These are phyloP conservation scores for Grantiella picta DNA, from an alignment of 2,113 vertebrate species.

Conservation along the genomic window DNA sequence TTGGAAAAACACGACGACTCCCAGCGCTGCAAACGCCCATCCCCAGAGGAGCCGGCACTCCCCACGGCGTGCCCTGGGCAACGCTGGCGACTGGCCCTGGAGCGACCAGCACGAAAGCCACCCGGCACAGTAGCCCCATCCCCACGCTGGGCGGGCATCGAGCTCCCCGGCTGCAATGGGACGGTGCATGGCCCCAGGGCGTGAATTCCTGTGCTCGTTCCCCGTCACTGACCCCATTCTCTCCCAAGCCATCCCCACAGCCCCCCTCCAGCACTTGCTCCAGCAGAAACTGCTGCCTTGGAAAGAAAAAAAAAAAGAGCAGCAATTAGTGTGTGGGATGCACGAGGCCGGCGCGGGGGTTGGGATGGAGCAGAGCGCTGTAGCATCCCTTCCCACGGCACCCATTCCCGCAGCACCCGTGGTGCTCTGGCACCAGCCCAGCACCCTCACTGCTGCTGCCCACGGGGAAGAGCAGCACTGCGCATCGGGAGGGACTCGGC, in stretches of 20 bases:
- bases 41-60: accelerated
- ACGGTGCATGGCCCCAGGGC: accelerated
- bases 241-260: neutral
- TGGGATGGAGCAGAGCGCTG: neutral
- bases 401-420: neutral
- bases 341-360: neutral
- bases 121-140: neutral
- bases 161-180: neutral
- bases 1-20: neutral
- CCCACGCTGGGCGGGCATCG: accelerated
- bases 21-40: accelerated
- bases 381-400: neutral
- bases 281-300: neutral
- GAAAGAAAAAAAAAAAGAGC: neutral
- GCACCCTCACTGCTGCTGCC: neutral
- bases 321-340: neutral
- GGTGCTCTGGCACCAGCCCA: neutral
- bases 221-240: neutral
- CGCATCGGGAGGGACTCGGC: accelerated
- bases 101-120: neutral
- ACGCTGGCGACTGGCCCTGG: neutral
- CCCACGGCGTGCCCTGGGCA: accelerated
- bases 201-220: neutral
- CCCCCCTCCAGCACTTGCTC: neutral
- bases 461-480: neutral